Base-by-base conservation (phyloP, 2,113 vertebrate species). In the Rhinolophus ferrumequinum region DNA sequence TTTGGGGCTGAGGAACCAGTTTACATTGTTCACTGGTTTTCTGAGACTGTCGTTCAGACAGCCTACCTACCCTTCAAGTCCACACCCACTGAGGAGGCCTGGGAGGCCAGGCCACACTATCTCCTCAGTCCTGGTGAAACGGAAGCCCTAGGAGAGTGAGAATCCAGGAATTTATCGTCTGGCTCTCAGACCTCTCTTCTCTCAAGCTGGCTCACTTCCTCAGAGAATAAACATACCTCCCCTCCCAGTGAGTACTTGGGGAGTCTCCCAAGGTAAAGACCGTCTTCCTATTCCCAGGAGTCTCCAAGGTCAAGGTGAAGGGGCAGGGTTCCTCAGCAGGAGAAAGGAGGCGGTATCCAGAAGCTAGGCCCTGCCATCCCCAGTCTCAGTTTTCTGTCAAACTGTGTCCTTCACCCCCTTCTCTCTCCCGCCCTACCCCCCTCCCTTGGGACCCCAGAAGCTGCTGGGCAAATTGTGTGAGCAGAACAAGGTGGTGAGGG, bases 401-500 rank as follows among this genome's bases (percentile, higher is more conserved):
- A 54, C 81, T 8, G 1, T 54, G 50, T 56, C 67, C 52, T 50
- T 96, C 30, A 28, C 19, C 10, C 38, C 10, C 35, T 88, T 92
- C n/a, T 88, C 60, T 80, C 81, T 96, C 73, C 91, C 66, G 72
- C 90, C 90, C 16, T 24, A 5, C 3, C 83, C 6, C 1, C 1
- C 18, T 82, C 97, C 50, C 33, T 73, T 28, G 73, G 62, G 19
- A 28, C 50, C 81, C 0, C 97, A 99, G 99, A 99, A 99, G 98
- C 99, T 99, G 73, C 98, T 99, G 98, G 99, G 99, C 77, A 99
- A 99, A 89, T 98, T 99, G 54, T 99, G 99, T 97, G 99, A 99
- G 96, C 99, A 99, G 98, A 99, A 99, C 98, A 99, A 99, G 80
- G 98, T 99, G 96, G 96, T 99, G 97, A 99, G 99, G 96, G 99